Percentiles rank a stretch among this genome's conserved stretches.
phyloP scores from a whole-genome alignment of 1,140 invertebrate species.

The Thaumatotibia leucotreta region DNA sequence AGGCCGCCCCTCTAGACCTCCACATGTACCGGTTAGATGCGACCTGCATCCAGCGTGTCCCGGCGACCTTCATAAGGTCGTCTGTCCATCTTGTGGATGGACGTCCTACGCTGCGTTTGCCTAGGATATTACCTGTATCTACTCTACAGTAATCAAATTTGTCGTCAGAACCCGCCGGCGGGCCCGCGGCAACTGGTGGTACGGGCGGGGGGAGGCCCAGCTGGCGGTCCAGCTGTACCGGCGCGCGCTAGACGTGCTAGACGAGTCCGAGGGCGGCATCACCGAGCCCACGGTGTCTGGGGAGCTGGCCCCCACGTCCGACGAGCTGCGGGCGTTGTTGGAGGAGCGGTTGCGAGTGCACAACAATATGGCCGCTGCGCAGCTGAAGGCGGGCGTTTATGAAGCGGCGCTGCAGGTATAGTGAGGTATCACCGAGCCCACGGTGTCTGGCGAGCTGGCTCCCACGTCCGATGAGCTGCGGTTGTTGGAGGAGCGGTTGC shows the following conservation, averaged over 20 bases:
- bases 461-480: constrained; percentile 41
- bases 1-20: too few species aligned
- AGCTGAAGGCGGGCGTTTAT: constrained; percentile 89
- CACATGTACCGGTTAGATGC: too few species aligned
- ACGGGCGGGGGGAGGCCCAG: constrained; percentile 84
- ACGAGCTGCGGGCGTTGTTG: constrained; percentile 73
- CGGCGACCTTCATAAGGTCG: background rate
- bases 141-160: background rate
- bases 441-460: constrained; percentile 41
- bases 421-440: constrained; percentile 65
- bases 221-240: constrained; percentile 90
- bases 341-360: constrained; percentile 89
- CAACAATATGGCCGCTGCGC: constrained; percentile 93
- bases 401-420: constrained; percentile 83
- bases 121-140: too few species aligned
- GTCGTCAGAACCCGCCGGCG: constrained; percentile 84
- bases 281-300: constrained; percentile 52
- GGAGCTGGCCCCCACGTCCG: constrained; percentile 37
- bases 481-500: constrained; percentile 86
- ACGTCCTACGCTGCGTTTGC: background rate
- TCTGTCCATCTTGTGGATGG: background rate
- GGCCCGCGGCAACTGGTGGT: constrained; percentile 93
- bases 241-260: constrained; percentile 88
- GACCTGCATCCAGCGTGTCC: too few species aligned
- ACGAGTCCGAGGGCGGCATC: constrained; percentile 81